These are phyloP conservation scores for Mantis religiosa DNA, from an alignment of 2,888 invertebrate genomes.

Conservation along the genomic window DNA sequence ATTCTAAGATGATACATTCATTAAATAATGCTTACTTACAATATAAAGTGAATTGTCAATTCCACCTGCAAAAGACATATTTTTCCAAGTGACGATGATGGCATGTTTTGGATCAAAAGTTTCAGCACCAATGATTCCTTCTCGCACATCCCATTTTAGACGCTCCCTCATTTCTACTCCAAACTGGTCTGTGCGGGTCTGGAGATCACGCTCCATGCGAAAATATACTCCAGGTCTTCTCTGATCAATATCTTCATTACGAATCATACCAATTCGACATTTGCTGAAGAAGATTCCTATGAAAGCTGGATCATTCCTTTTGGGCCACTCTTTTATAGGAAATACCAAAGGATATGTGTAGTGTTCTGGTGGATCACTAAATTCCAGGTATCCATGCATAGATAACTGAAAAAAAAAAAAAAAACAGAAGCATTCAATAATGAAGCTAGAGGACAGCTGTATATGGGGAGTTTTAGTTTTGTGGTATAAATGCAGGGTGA, in stretches of 20 bases:
- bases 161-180: slow-evolving; percentile 84
- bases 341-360: slow-evolving; percentile 82
- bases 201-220: slow-evolving; percentile 65
- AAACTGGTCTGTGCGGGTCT: slow-evolving; percentile 70
- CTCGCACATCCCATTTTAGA: slow-evolving; percentile 81
- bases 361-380: slow-evolving; percentile 85
- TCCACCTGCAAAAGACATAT: slow-evolving; percentile 88
- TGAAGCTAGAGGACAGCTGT: not conserved
- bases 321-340: slow-evolving; percentile 82
- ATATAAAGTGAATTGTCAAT: slow-evolving; percentile 71
- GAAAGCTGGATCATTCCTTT: slow-evolving; percentile 82
- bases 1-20: slow-evolving; percentile 38
- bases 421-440: not conserved
- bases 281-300: slow-evolving; percentile 92
- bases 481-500: no score
- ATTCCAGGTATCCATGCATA: slow-evolving; percentile 79
- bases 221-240: slow-evolving; percentile 52
- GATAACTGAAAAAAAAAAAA: slow-evolving; percentile 55
- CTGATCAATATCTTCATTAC: slow-evolving; percentile 69
- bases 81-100: slow-evolving; percentile 91
- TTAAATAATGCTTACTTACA: slow-evolving; percentile 46
- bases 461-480: no score
- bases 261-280: slow-evolving; percentile 71
- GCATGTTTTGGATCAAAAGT: slow-evolving; percentile 89
- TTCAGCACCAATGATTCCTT: slow-evolving; percentile 87